Conservation (phyloP, 2,113 vertebrate genomes). For the Macaca fascicularis region T2T-MFA8v1.1 NC_088375.1:207865001-207865500, state of each 20-base stretch:
- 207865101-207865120: background rate
- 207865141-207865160: background rate
- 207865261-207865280: too few species aligned
- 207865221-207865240: background rate
- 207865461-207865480: background rate
- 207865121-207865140: background rate
- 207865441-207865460: background rate
- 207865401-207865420: background rate
- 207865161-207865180: background rate
- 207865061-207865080: background rate
- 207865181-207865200: background rate
- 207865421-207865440: background rate
- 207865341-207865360: too few species aligned
- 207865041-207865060: background rate
- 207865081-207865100: background rate
- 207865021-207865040: background rate
- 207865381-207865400: background rate
- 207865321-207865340: too few species aligned
- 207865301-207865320: too few species aligned
- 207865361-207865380: too few species aligned
- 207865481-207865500: background rate
- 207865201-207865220: background rate
- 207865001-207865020: background rate
- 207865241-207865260: too few species aligned
- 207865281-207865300: too few species aligned